Evolutionary conservation across 2,888 invertebrate genomes (phyloP), one percentile per base, ranked within the genome.

Genomic region (Trissolcus brochymenae): DNA sequence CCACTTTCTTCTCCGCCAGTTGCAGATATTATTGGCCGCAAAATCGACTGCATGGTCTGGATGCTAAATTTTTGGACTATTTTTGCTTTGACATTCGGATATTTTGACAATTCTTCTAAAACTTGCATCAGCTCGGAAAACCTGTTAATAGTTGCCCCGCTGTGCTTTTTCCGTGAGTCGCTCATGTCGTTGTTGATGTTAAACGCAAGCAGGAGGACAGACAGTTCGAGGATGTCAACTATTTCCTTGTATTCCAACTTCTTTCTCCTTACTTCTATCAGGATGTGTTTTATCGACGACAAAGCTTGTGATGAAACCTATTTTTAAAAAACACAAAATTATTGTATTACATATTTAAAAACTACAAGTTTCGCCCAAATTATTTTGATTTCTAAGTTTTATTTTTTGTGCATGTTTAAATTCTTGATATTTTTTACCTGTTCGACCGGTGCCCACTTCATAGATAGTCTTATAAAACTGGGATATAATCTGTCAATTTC

Each of bases 371-470:
- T 16, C 7, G 6, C 6, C 0, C 4, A 16, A 43, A n/a, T 9
- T 17, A 40, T 29, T 16, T 55, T 11, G 4, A 25, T 19, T 19
- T 19, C 2, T 3, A 17, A n/a, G n/a, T n/a, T n/a, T n/a, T 14
- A 6, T 50, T 50, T 29, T 7, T 29, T 29, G 4, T 7, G 4
- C 1, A 19, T 19, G 1, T 19, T 19, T 1, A 19, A 19, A 19
- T 2, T 19, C 19, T 54, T 25, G 11, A 54, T 29, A n/a, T 65
- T 61, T 29, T 25, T 75, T 79, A 88, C 87, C 79, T 87, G 84
- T 71, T 90, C 90, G 3, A 88, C 87, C 54, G 90, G 88, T 7
- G 91, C 86, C 91, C 91, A 91, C n/a, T 87, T 87, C 75, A 91
- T 84, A 0, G 91, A 90, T 7, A 90, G 79, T 62, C 87, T 86